These are phyloP conservation scores for Lanistes nyassanus DNA, from an alignment of 1,140 invertebrate genomes.

Conservation along the genomic window DNA sequence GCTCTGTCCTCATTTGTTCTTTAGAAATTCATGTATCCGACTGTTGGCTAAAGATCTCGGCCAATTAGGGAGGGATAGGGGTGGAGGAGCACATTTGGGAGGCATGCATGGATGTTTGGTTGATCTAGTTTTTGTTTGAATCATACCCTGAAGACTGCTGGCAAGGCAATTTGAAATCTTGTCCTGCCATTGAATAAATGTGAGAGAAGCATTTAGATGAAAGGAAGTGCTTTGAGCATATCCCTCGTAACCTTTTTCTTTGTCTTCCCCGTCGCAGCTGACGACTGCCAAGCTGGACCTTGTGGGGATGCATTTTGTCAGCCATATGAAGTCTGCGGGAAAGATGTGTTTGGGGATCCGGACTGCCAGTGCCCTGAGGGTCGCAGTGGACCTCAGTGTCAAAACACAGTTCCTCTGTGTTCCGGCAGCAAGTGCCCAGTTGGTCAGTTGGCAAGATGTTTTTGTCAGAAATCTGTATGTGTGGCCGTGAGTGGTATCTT, in stretches of 20 bases:
- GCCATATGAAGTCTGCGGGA: conserved; percentile 79
- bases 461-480: too few species aligned
- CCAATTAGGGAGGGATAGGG: too few species aligned
- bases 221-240: too few species aligned
- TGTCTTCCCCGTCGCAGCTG: not conserved
- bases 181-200: too few species aligned
- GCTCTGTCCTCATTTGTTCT: too few species aligned
- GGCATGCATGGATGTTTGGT: not conserved
- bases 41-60: not conserved
- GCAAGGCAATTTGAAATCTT: too few species aligned
- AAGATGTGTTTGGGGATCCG: conserved; percentile 73
- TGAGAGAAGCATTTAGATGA: too few species aligned
- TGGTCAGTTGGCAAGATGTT: conserved; percentile 18
- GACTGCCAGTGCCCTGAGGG: conserved; percentile 59
- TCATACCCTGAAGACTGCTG: not conserved
- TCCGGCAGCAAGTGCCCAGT: conserved; percentile 33
- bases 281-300: conserved; percentile 70
- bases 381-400: conserved; percentile 55
- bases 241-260: not conserved
- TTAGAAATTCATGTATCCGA: too few species aligned
- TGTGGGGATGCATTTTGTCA: conserved; percentile 80
- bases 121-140: not conserved
- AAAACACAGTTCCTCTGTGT: conserved; percentile 39
- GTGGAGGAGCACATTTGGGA: not conserved
- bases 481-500: too few species aligned